Conservation (phyloP, 1,140 invertebrate genomes). For the Trichoplusia ni region DNA sequence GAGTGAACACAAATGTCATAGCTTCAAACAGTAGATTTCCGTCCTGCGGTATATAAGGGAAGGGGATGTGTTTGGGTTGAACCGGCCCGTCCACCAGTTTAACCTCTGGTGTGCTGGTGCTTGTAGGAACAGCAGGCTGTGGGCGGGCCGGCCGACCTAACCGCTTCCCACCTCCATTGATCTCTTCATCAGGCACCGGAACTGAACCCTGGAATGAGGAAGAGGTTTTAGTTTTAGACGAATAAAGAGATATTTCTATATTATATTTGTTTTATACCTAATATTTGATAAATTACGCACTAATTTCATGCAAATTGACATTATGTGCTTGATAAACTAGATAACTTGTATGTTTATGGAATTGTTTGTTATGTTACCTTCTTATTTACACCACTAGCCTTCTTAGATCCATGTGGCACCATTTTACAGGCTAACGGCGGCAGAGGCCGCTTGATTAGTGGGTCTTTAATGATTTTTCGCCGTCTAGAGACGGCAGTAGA, state of each 20-base stretch:
- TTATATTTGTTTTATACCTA: no score
- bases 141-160: slow-evolving; percentile 44
- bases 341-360: neutral
- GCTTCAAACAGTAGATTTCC: slow-evolving; percentile 93
- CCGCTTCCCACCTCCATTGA: slow-evolving; percentile 54
- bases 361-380: slow-evolving; percentile 52
- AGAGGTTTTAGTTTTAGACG: no score
- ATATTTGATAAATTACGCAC: no score
- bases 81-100: slow-evolving; percentile 57
- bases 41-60: slow-evolving; percentile 92
- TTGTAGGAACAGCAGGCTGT: slow-evolving; percentile 34
- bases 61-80: slow-evolving; percentile 90
- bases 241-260: no score
- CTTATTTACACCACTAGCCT: slow-evolving; percentile 52
- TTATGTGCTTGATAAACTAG: no score
- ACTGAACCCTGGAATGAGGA: slow-evolving; percentile 52
- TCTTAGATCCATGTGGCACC: slow-evolving; percentile 64
- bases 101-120: slow-evolving; percentile 24
- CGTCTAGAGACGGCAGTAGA: slow-evolving; percentile 76
- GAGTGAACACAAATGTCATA: slow-evolving; percentile 91
- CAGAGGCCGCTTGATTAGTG: slow-evolving; percentile 71
- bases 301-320: no score
- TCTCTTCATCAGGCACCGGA: slow-evolving; percentile 59
- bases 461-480: slow-evolving; percentile 79
- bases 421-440: slow-evolving; percentile 70